These are phyloP conservation scores for Anticlea derivata DNA, from an alignment of 2,888 invertebrate species.

Conservation along the genomic window DNA sequence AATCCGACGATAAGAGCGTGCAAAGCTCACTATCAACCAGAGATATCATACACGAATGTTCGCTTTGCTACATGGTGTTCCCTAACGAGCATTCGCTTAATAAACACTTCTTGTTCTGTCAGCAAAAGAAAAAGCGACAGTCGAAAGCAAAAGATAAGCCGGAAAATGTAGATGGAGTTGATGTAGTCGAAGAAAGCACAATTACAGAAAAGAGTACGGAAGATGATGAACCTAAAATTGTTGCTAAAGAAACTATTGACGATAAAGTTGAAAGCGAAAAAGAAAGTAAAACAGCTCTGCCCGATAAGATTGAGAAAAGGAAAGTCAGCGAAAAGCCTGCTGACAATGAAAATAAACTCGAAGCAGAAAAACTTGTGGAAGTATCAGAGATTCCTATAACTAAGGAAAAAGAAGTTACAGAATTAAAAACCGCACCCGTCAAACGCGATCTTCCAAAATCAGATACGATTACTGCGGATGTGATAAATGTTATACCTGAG, in stretches of 20 bases:
- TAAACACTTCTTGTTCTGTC: slow-evolving; percentile 70
- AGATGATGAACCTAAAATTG: slow-evolving; percentile 31
- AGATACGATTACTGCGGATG: slow-evolving; percentile 26
- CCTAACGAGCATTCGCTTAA: slow-evolving; percentile 78
- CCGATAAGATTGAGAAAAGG: slow-evolving; percentile 32
- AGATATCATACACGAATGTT: slow-evolving; percentile 80
- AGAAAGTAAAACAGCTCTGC: slow-evolving; percentile 3
- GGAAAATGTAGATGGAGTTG: slow-evolving; percentile 36
- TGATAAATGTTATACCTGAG: slow-evolving; percentile 33
- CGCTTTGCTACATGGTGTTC: slow-evolving; percentile 80
- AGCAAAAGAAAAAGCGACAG: slow-evolving; percentile 68
- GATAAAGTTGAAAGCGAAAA: slow-evolving; percentile 10
- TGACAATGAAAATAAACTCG: slow-evolving; percentile 9
- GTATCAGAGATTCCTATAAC: slow-evolving; percentile 29
- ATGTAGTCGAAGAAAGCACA: slow-evolving; percentile 30
- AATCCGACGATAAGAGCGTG: slow-evolving; percentile 73
- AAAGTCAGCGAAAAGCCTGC: slow-evolving; percentile 20
- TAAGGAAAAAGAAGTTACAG: slow-evolving; percentile 30
- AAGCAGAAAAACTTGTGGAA: slow-evolving; percentile 19
- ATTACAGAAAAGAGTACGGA: slow-evolving; percentile 32
- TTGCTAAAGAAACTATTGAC: slow-evolving; percentile 31
- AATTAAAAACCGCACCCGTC: slow-evolving; percentile 31
- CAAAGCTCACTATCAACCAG: slow-evolving; percentile 72
- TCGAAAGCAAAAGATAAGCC: slow-evolving; percentile 53
- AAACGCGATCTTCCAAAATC: slow-evolving; percentile 35